Evolutionary conservation across 2,888 invertebrate genomes (phyloP), one percentile per base, ranked within the genome.

Genomic region (Caenorhabditis imperialis): DNA sequence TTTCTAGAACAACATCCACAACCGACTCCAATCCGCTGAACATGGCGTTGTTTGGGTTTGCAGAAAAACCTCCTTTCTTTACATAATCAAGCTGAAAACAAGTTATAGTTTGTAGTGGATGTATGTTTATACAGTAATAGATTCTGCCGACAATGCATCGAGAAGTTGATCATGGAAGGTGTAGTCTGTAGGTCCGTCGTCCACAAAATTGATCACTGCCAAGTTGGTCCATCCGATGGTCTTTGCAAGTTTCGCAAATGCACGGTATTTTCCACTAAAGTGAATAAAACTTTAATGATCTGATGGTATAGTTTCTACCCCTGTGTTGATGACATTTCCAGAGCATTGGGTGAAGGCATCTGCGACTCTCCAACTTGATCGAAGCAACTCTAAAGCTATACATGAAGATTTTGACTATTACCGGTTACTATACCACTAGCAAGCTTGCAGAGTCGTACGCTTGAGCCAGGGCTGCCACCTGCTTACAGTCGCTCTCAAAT

Each of bases 331-430:
- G 62, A 25, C 63, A 77, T 63, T 50, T 74, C 53, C 2, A 77
- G 23, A 20, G 51, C 62, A 22, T 48, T 67, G 0, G 55, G 18
- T 1, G 65, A 62, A 1, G 77, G 74, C 57, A 74, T 74, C 10
- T 71, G 60, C 0, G 77, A 60, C 23, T 77, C 77, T 33, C 77
- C 77, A 8, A 77, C 71, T 54, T 58, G 57, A 51, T 67, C 74
- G 1, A 23, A 23, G 47, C 77, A 77, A 22, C 61, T 62, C 77
- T 77, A 18, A 40, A 76, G 47, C 44, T 7, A 20, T 20, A 10
- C n/a, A 2, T 30, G 16, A n/a, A 10, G 6, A 25, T 25, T 58
- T 37, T 47, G 40, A 23, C 20, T 37, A 10, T 8, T 22, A n/a
- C 10, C 20, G 23, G 18, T 38, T 50, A 48, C 3, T 8, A 6